Base-by-base conservation (phyloP, 2,888 invertebrate species). In the Lasioglossum pauxillum region DNA sequence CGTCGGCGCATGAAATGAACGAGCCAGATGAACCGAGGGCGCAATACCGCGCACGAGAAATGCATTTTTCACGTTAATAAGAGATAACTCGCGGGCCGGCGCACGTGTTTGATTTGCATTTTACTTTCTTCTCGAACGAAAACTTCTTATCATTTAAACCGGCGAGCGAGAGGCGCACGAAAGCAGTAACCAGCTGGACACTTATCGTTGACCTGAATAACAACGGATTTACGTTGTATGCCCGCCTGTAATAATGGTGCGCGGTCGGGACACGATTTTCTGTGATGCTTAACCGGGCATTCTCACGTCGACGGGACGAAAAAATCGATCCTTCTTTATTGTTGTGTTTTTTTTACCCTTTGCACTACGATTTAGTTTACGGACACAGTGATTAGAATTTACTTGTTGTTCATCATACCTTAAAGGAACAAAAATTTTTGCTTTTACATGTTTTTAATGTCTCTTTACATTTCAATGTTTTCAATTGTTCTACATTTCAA, bases 191-290 rank as follows among this genome's bases (percentile, higher is more conserved):
- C 83, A 78, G 80, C 78, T 83, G 87, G 87, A 85, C 82, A 84
- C 85, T 89, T 89, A 89, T 89, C 89, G 80, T 79, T 84, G 89
- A 86, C 89, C 89, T 46, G 82, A 89, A 89, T 89, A 89, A 82
- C 85, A 72, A 80, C 81, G 82, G 85, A 86, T 89, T 87, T 89
- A 89, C 84, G 86, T 81, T 77, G 78, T 76, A 78, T 60, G 82
- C 57, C 69, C 46, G 82, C 57, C 75, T 19, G 80, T 76, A 81
- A 78, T 84, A 78, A 83, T 80, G 82, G 80, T 16, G 60, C 69
- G 75, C 80, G 75, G 77, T 60, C 76, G 79, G 53, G 73, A 80
- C 78, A 78, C 80, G 83, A 83, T 82, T 85, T 84, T 77, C 78
- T 38, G 75, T 38, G 77, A 79, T 78, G 74, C 80, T 82, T 69